A percentile compares a stretch with the other conserved stretches of the same genome.
phyloP scores from a whole-genome alignment of 2,113 vertebrate species.

The Pogonocichla stellata region DNA sequence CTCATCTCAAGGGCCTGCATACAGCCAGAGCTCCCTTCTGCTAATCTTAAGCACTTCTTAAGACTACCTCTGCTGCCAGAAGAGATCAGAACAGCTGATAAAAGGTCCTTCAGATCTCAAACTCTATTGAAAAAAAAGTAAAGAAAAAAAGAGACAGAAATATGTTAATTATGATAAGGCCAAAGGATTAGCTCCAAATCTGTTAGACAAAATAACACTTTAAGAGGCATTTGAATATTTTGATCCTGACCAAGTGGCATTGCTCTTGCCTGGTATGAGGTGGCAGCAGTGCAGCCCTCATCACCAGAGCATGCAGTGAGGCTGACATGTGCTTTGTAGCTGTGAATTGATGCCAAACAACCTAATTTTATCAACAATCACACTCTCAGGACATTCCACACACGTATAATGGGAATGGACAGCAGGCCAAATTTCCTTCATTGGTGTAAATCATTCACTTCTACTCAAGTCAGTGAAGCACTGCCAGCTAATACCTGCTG shows the following conservation, averaged over 20 bases:
- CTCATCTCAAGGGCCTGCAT: slow-evolving; percentile 7
- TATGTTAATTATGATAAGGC: not conserved
- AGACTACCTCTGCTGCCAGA: not conserved
- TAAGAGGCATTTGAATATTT: not conserved
- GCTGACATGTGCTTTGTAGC: not conserved
- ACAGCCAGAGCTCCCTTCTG: not conserved
- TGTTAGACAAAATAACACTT: not conserved
- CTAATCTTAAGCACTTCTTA: not conserved
- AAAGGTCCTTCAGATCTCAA: not conserved
- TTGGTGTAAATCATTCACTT: not conserved
- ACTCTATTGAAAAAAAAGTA: not conserved
- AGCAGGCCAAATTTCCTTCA: not conserved
- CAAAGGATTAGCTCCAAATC: not conserved
- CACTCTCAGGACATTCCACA: not conserved
- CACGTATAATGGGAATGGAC: not conserved
- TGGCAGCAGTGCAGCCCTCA: not conserved
- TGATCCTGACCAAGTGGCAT: not conserved
- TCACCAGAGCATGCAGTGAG: not conserved
- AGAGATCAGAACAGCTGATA: not conserved
- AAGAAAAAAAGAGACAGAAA: not conserved
- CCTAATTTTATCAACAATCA: not conserved
- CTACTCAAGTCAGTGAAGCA: not conserved
- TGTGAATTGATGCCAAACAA: not conserved
- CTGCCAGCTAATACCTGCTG: not conserved
- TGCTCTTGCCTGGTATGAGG: not conserved